These are phyloP conservation scores for Lumbricus terrestris DNA, from an alignment of 2,888 invertebrate species.

Conservation along the genomic window DNA sequence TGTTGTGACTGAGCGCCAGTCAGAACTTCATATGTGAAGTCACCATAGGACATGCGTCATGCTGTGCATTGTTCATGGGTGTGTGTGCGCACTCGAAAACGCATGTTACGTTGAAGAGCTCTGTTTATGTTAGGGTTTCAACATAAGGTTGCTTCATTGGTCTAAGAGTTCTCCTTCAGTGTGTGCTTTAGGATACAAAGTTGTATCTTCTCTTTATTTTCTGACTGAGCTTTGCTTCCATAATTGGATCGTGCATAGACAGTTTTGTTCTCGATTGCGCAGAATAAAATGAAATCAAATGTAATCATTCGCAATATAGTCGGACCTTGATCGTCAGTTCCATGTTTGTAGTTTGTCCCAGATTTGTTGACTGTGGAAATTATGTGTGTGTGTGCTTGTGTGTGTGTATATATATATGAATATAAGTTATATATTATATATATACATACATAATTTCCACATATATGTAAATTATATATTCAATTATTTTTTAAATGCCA, in stretches of 20 bases:
- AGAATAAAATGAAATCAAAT: not conserved
- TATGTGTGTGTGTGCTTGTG: too few relatives aligned
- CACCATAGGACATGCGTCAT: not conserved
- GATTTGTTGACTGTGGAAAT: not conserved
- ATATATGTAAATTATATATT: too few relatives aligned
- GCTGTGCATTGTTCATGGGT: not conserved
- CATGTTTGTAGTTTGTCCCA: not conserved
- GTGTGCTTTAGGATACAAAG: not conserved
- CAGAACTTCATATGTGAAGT: not conserved
- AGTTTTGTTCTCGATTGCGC: not conserved
- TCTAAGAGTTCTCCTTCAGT: not conserved
- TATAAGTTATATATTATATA: too few relatives aligned
- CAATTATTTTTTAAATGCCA: not conserved
- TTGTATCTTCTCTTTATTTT: not conserved
- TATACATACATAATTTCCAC: too few relatives aligned
- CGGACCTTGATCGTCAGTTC: too few relatives aligned
- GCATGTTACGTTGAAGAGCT: not conserved
- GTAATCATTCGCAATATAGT: too few relatives aligned
- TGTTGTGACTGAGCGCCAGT: too few relatives aligned
- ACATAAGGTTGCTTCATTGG: not conserved
- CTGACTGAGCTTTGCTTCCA: conserved; percentile 3
- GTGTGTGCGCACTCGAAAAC: not conserved
- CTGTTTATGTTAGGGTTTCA: not conserved
- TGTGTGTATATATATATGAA: too few relatives aligned
- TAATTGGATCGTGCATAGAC: not conserved